Evolutionary conservation across 2,113 vertebrate genomes (phyloP), one percentile per base, ranked within the genome.

Genomic region (Ciconia stormi): DNA sequence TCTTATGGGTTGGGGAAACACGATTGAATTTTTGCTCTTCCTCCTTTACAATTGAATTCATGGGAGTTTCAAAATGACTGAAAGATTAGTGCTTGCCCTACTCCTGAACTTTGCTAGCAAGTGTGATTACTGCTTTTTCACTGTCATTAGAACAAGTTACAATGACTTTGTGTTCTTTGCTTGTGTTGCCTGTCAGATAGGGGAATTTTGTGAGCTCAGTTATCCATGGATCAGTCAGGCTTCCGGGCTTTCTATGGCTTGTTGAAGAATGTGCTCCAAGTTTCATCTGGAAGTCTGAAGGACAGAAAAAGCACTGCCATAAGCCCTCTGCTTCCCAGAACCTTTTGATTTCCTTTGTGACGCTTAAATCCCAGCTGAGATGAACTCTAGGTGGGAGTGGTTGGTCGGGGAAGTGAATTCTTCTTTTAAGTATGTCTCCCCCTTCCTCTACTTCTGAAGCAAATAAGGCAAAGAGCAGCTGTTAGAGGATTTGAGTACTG

Each of bases 271-370:
- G 9, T 63, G 12, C 42, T 74, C 1, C 0, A 77, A 67, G 34
- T 18, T 95, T 40, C 38, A 27, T 79, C 77, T 87, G 72, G 46
- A 81, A 74, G 23, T 47, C 58, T 56, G 29, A 94, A 90, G 85
- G 67, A 70, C 27, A 82, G 42, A 86, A 70, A 13, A 50, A 90
- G 69, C 29, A 20, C n/a, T 77, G 66, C 52, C 34, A 29, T 46
- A 49, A 82, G 56, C 44, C 66, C 9, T 88, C 34, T 71, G 70
- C 77, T 96, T 95, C 96, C 76, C 95, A 96, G 96, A 97, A 89
- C 76, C 59, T 93, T 94, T 89, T 81, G 59, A 11, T 91, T 94
- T 89, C 87, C 88, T 71, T 50, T 71, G 61, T 84, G 93, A 66
- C 69, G 29, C 76, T 96, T 76, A 89, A 94, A 87, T 95, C 92